Evolutionary conservation across 2,113 vertebrate species (phyloP).

Genomic region (Phalacrocorax carbo): DNA sequence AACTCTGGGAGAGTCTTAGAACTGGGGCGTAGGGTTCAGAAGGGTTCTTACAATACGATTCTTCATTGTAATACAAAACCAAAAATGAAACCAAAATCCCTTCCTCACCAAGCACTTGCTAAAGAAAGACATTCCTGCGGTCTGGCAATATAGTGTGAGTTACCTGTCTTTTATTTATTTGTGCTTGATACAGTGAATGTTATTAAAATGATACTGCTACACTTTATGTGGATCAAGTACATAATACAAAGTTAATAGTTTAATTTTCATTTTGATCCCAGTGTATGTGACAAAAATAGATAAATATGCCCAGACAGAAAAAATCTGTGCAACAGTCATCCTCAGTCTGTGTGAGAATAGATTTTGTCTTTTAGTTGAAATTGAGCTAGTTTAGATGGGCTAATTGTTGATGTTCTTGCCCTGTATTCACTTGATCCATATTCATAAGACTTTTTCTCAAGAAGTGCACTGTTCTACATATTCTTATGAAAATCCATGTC

Average conservation of each 20-base stretch:
- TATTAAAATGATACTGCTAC: not conserved
- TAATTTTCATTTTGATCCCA: not conserved
- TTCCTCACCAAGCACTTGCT: not conserved
- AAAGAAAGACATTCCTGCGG: not conserved
- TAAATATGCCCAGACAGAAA: not conserved
- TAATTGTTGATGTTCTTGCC: not conserved
- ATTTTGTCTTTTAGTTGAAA: not conserved
- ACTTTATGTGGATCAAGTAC: not conserved
- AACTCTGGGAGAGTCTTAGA: not conserved
- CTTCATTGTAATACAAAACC: not conserved
- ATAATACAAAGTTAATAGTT: not conserved
- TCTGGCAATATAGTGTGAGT: not conserved
- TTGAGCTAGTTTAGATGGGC: not conserved
- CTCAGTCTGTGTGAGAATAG: not conserved
- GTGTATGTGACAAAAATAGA: not conserved
- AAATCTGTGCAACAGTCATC: not conserved
- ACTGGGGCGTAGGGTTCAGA: not conserved
- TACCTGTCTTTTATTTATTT: not conserved
- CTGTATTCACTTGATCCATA: not conserved
- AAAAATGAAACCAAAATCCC: not conserved
- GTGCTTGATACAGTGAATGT: not conserved
- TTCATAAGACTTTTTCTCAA: not conserved
- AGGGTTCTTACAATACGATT: fast-evolving
- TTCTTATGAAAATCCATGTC: not conserved
- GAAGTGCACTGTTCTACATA: not conserved